A percentile compares a stretch with the other conserved stretches of the same genome.
These are phyloP conservation scores for Holocentrus rufus DNA, from an alignment of 2,797 vertebrate genomes.

Conservation along the genomic window DNA sequence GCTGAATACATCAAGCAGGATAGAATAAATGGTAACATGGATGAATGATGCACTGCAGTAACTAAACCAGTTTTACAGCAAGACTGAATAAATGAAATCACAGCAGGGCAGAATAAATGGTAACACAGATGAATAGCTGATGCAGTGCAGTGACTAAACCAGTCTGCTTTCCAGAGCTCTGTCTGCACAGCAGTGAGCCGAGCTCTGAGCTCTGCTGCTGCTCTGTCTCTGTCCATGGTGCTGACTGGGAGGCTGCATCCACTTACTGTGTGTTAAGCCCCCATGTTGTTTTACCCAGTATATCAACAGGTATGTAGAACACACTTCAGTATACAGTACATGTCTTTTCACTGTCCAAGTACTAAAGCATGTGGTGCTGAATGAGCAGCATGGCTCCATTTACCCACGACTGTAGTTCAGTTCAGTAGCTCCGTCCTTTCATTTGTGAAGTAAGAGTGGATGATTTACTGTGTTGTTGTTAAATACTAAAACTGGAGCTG, in stretches of 20 bases:
- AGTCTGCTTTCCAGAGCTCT: not conserved
- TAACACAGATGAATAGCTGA: not conserved
- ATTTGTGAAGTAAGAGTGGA: not conserved
- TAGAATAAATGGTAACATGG: no score
- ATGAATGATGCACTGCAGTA: no score
- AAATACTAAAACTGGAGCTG: no score
- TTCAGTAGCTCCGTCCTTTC: constrained; percentile 9
- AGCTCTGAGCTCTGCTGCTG: not conserved
- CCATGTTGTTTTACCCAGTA: not conserved
- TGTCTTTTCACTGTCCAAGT: constrained; percentile 38
- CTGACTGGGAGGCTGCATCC: constrained; percentile 27
- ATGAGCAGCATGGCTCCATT: constrained; percentile 26
- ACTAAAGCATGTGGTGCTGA: constrained; percentile 1
- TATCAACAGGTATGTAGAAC: not conserved
- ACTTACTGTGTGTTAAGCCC: not conserved
- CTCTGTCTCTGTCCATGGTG: constrained; percentile 24
- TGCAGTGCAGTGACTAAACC: not conserved
- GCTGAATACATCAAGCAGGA: no score
- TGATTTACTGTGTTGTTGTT: no score
- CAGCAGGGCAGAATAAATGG: constrained; percentile 2
- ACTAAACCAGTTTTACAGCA: no score
- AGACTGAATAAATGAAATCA: no score
- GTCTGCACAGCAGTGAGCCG: constrained; percentile 1
- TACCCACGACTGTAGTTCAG: constrained; percentile 27
- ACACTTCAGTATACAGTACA: not conserved